A percentile compares a stretch with the other conserved stretches of the same genome.
Conservation (phyloP, 2,888 invertebrate genomes). For the Andrena minutula region DNA sequence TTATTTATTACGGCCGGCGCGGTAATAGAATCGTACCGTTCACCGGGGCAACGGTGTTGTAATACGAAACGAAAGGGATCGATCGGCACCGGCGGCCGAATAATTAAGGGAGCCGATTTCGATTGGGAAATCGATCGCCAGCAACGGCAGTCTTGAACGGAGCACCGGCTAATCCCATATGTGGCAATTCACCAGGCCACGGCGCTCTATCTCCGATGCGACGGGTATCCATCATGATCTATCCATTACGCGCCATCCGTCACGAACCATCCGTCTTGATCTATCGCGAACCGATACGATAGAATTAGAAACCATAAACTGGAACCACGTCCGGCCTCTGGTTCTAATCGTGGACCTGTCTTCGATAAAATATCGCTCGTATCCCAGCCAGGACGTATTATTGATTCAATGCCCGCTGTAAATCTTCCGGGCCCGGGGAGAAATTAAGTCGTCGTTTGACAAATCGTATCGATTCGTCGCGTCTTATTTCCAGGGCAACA, state of each 20-base stretch:
- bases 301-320: conserved; percentile 68
- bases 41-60: conserved; percentile 31
- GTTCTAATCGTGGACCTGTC: conserved; percentile 63
- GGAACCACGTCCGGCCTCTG: conserved; percentile 34
- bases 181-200: conserved; percentile 40
- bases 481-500: conserved; percentile 46
- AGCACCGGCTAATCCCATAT: conserved; percentile 60
- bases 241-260: conserved; percentile 67
- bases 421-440: conserved; percentile 50
- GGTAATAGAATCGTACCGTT: conserved; percentile 53
- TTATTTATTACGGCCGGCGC: conserved; percentile 35
- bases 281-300: conserved; percentile 62
- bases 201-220: conserved; percentile 52
- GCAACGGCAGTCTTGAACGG: conserved; percentile 43
- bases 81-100: conserved; percentile 55
- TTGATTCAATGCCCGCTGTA: conserved; percentile 63
- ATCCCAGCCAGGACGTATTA: conserved; percentile 58
- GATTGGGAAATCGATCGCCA: conserved; percentile 62
- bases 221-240: conserved; percentile 70
- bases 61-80: conserved; percentile 57
- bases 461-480: conserved; percentile 54
- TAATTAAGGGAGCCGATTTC: conserved; percentile 45
- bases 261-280: conserved; percentile 71
- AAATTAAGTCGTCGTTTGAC: conserved; percentile 71
- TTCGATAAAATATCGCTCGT: conserved; percentile 67